Evolutionary conservation across 2,888 invertebrate species (phyloP), one percentile per base, ranked within the genome.

Genomic region (Volucella zonaria): DNA sequence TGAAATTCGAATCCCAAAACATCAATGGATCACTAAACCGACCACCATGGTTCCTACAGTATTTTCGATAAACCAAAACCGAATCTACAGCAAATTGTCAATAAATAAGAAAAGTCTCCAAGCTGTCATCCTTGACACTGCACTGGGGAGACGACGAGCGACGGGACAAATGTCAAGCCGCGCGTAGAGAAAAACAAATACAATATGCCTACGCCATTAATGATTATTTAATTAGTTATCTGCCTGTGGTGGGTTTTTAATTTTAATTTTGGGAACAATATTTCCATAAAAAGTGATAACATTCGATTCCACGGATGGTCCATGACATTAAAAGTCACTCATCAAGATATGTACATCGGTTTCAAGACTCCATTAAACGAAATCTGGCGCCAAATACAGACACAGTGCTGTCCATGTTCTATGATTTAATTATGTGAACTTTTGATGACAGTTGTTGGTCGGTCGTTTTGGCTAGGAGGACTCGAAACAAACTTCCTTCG

Each of bases 141-240:
- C 45, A 31, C 6, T 31, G 31, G 6, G 31, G 31, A 6, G 1
- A 31, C 31, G 31, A 23, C 23, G 4, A 4, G n/a, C 18, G 14
- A 56, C 43, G 73, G 62, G 49, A 62, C 66, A 67, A 66, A 52
- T 38, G 52, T 73, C 43, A 47, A 71, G 12, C 42, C 66, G 66
- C 3, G 31, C 6, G 2, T n/a, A n/a, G 31, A 31, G 6, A 31
- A 31, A 31, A 31, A 31, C 31, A 31, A 31, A 31, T 23, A 23
- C 23, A 6, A 31, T 70, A 10, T 40, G 43, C 70, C 31, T 80
- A 76, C 58, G 77, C 77, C 85, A 61, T 81, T 85, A 85, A 85
- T 81, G 81, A 71, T 67, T 42, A 76, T 81, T 85, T 85, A 85
- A 85, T 81, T 85, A 77, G 81, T 77, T 81, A 81, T 79, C 79